Conservation (phyloP, 2,113 vertebrate species). For the Grus americana region DNA sequence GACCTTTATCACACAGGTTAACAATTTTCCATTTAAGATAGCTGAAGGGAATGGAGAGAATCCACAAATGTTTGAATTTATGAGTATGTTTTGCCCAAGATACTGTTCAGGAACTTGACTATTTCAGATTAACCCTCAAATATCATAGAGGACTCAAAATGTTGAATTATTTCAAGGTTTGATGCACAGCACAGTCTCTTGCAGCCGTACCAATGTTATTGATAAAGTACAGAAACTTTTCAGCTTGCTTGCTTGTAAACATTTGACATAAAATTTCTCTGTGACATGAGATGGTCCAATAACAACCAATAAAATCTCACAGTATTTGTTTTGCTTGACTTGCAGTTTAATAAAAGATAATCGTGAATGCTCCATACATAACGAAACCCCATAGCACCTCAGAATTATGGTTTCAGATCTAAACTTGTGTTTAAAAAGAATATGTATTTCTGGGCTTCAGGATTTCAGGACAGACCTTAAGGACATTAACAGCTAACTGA, state of each 20-base stretch:
- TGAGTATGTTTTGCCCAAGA: not conserved
- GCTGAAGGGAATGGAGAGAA: not conserved
- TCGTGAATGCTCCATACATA: rapidly evolving
- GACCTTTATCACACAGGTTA: not conserved
- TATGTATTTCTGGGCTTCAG: not conserved
- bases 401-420: not conserved
- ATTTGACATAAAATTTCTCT: not conserved
- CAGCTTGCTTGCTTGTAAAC: not conserved
- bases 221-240: not conserved
- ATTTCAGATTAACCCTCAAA: not conserved
- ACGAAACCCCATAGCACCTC: not conserved
- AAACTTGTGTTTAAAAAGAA: not conserved
- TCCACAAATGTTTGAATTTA: not conserved
- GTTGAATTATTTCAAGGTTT: not conserved
- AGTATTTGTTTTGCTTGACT: not conserved
- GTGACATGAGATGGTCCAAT: not conserved
- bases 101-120: not conserved
- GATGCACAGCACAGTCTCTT: not conserved
- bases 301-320: not conserved
- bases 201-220: not conserved
- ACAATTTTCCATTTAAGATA: not conserved
- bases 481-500: not conserved
- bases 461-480: not conserved
- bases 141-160: not conserved
- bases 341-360: not conserved